Conservation (phyloP, 2,888 invertebrate genomes). For the Synanthedon tipuliformis region DNA sequence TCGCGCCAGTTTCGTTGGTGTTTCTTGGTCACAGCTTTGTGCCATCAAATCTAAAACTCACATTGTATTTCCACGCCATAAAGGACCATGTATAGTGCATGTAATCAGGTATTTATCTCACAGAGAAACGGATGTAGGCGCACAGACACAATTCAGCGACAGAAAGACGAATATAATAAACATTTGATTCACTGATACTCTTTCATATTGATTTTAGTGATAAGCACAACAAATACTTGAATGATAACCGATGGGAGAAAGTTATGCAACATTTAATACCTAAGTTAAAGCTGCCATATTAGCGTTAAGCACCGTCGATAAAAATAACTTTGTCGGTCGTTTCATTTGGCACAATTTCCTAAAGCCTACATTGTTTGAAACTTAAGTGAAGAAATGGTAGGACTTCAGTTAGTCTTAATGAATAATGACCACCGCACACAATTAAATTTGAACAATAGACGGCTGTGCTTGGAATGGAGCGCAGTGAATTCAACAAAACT, state of each 20-base stretch:
- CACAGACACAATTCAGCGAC: neutral
- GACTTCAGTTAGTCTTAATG: neutral
- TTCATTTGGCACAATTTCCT: too few relatives aligned
- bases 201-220: neutral
- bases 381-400: too few relatives aligned
- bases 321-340: too few relatives aligned
- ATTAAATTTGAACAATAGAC: neutral
- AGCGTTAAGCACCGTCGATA: too few relatives aligned
- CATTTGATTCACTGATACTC: neutral
- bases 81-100: slow-evolving; percentile 33
- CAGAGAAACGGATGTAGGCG: neutral
- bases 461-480: neutral
- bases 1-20: slow-evolving; percentile 18
- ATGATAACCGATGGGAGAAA: too few relatives aligned
- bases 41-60: slow-evolving; percentile 22
- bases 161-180: neutral
- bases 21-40: slow-evolving; percentile 19
- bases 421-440: neutral
- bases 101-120: slow-evolving; percentile 28
- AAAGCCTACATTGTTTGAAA: too few relatives aligned
- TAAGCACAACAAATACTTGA: too few relatives aligned
- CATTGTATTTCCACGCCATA: slow-evolving; percentile 37
- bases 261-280: too few relatives aligned
- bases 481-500: neutral
- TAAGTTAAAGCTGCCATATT: too few relatives aligned